Evolutionary conservation across 37 sponge, comb jelly and placozoan genomes (phyloP), one percentile per base, ranked within the genome.

Genomic region (Spongilla lacustris): DNA sequence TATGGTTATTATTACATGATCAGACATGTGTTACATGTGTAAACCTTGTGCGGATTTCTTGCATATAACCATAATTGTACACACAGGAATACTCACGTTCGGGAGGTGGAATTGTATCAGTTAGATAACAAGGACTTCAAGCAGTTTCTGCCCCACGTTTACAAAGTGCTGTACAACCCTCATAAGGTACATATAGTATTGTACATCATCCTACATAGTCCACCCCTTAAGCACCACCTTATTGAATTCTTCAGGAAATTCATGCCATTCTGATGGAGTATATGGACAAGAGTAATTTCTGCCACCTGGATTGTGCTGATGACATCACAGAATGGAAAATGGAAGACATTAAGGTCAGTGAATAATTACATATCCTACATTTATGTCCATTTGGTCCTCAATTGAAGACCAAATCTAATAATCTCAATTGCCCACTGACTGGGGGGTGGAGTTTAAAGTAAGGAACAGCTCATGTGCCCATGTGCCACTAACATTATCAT

Each of bases 251-350:
- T 80, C 23, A 95, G 95, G 95, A 91, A 31, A 27, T 91, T 9
- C 83, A 82, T 74, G 90, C 79, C 17, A 79, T 89, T 36, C 82
- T 83, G 17, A 95, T 91, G 92, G 95, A 95, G 74, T 89, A 84
- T 27, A 66, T 95, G 67, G 36, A 80, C 2, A n/a, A 73, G 11
- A 80, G 83, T 11, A 72, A 91, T 2, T 68, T 86, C 33, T 41
- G 76, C 69, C 85, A 69, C 1, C 73, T 95, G 0, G 78, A 89
- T 66, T 81, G 90, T 36, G 92, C 73, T 5, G 83, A 95, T 83
- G 90, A 91, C 58, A 77, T 85, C 34, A 71, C 82, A 25, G 81
- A 21, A 1, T 95, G 95, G 95, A 89, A 69, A 30, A 4, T 46
- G 2, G 66, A 26, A 33, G 91, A 94, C 68, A 85, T 91, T 1